Conservation (phyloP, 2,797 vertebrate genomes). For the Sebastes goodei region DNA sequence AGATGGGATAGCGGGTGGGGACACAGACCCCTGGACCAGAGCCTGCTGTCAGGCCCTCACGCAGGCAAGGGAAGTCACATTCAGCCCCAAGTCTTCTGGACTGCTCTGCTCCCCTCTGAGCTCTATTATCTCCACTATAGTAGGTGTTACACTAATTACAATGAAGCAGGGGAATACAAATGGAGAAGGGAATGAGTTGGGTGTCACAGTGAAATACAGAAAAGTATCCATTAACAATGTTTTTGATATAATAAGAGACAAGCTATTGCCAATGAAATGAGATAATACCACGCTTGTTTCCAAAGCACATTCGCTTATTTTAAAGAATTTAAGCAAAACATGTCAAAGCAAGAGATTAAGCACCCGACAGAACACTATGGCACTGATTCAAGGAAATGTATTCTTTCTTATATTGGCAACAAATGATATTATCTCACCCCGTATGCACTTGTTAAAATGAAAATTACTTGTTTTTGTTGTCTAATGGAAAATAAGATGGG, state of each 20-base stretch:
- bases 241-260: constrained; percentile 17
- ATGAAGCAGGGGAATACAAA: constrained; percentile 11
- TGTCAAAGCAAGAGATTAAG: constrained; percentile 24
- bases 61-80: constrained; percentile 41
- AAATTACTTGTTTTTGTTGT: constrained; percentile 34
- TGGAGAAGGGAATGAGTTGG: not conserved
- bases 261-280: constrained; percentile 22
- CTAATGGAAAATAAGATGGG: constrained; percentile 21
- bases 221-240: not conserved
- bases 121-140: constrained; percentile 24
- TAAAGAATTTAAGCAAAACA: constrained; percentile 9
- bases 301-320: constrained; percentile 16
- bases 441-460: constrained; percentile 27
- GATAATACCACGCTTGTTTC: constrained; percentile 17
- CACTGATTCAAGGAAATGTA: constrained; percentile 28
- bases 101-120: constrained; percentile 17
- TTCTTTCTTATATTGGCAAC: constrained; percentile 32
- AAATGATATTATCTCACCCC: constrained; percentile 31
- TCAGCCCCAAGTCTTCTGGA: constrained; percentile 29
- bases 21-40: constrained; percentile 50
- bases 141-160: constrained; percentile 7
- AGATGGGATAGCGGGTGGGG: constrained; percentile 56
- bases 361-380: constrained; percentile 17
- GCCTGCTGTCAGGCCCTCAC: constrained; percentile 55
- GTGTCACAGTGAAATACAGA: not conserved